Conservation (phyloP, 2,888 invertebrate species). For the Nemotelus pantherinus region DNA sequence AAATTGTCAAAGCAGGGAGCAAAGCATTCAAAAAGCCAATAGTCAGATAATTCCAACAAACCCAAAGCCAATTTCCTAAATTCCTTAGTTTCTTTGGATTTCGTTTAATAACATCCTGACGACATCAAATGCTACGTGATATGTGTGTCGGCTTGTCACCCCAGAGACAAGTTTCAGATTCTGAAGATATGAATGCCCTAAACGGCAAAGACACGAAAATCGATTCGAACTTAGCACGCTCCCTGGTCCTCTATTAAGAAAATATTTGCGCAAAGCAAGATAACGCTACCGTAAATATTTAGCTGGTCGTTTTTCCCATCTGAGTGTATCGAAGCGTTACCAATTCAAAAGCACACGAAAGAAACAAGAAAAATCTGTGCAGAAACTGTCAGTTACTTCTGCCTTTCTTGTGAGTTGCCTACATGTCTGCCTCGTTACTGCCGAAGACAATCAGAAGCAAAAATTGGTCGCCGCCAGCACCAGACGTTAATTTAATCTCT, state of each 20-base stretch:
- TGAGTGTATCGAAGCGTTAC: background rate
- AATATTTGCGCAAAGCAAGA: conserved; percentile 38
- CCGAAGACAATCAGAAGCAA: background rate
- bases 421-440: background rate
- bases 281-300: conserved; percentile 43
- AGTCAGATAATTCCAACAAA: conserved; percentile 13
- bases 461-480: conserved; percentile 15
- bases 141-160: background rate
- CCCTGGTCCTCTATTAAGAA: conserved; percentile 18
- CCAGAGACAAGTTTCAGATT: background rate
- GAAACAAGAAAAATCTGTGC: background rate
- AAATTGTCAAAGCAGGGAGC: no score
- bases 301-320: conserved; percentile 30
- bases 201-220: conserved; percentile 22
- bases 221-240: conserved; percentile 22
- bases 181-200: background rate
- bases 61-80: conserved; percentile 19
- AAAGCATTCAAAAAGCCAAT: background rate
- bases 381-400: background rate
- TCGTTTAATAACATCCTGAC: background rate
- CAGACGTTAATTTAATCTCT: conserved; percentile 42
- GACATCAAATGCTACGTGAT: background rate
- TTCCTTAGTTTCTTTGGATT: conserved; percentile 17
- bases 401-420: background rate
- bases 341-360: background rate